Base-by-base conservation (phyloP, 2,888 invertebrate genomes). In the Yponomeuta cagnagella region DNA sequence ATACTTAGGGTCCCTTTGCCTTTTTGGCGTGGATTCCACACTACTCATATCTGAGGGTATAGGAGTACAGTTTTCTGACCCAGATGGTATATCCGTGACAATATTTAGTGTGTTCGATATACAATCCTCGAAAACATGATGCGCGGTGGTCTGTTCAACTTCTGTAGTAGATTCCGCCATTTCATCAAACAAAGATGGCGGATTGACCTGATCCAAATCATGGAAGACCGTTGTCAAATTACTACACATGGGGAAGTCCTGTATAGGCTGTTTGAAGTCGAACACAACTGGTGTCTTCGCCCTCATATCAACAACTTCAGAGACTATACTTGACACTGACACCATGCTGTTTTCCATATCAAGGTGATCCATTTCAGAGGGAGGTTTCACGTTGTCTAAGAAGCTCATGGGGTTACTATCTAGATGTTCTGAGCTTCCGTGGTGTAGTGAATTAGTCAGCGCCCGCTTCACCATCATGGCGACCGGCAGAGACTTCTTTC, bases 261-360 rank as follows among this genome's bases (percentile, higher is more conserved):
- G 89, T 8, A 90, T 78, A 0, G 94, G 94, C 76, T 93, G 93
- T 72, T 93, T 90, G 52, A 94, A 86, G 76, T 94, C 94, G 76
- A 94, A 94, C 2, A 94, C 83, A 1, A 93, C 85, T 1, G 93
- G 85, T 0, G 82, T 82, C 63, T 86, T 87, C 48, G 87, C 89
- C 72, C 87, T 89, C 0, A 88, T 76, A 72, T 96, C 96, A 0
- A 94, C 95, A 4, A 95, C 93, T 86, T 97, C 97, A 0, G 96
- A 97, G 43, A 95, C 95, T 72, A 97, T 95, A 80, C 97, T 97
- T 0, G 96, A 95, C 0, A 97, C 96, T 71, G 97, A 97, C 15
- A 96, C 90, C 95, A 97, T 96, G 74, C 97, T 97, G 73, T 95
- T 94, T 75, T 96, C 96, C 94, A 96, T 94, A 77, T 97, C 97